These are phyloP conservation scores for Polypedilum vanderplanki DNA, from an alignment of 1,140 invertebrate species.

Conservation along the genomic window DNA sequence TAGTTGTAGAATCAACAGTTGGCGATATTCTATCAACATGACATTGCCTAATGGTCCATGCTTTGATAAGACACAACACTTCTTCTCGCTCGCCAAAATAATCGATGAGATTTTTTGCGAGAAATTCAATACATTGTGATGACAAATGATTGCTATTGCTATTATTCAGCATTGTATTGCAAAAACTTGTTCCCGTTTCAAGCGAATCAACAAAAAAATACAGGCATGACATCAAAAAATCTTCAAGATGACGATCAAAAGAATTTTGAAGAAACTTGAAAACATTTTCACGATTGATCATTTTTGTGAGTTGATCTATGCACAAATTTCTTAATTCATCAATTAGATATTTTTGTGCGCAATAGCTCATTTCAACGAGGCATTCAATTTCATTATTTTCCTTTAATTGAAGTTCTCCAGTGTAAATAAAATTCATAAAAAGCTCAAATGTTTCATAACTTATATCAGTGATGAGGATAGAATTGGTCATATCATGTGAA, in stretches of 20 bases:
- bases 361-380: conserved; percentile 41
- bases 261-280: conserved; percentile 39
- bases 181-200: conserved; percentile 40
- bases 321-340: conserved; percentile 37
- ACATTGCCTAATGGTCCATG: conserved; percentile 32
- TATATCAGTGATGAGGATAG: conserved; percentile 41
- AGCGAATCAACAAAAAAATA: conserved; percentile 40
- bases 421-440: conserved; percentile 40
- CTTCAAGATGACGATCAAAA: conserved; percentile 35
- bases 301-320: conserved; percentile 35
- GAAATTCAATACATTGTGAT: conserved; percentile 16
- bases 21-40: conserved; percentile 32
- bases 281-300: conserved; percentile 40
- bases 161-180: conserved; percentile 36
- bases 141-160: conserved; percentile 35
- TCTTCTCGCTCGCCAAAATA: conserved; percentile 20
- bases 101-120: not conserved
- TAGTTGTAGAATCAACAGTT: conserved; percentile 29
- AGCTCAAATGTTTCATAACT: conserved; percentile 38
- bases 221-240: conserved; percentile 32
- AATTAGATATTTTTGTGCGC: conserved; percentile 42
- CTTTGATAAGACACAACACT: not conserved
- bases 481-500: conserved; percentile 37
- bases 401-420: conserved; percentile 33
- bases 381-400: conserved; percentile 32